Percentiles rank a stretch among this genome's conserved stretches.
phyloP scores from a whole-genome alignment of 2,888 invertebrate species.

The Heliconius sara region DNA sequence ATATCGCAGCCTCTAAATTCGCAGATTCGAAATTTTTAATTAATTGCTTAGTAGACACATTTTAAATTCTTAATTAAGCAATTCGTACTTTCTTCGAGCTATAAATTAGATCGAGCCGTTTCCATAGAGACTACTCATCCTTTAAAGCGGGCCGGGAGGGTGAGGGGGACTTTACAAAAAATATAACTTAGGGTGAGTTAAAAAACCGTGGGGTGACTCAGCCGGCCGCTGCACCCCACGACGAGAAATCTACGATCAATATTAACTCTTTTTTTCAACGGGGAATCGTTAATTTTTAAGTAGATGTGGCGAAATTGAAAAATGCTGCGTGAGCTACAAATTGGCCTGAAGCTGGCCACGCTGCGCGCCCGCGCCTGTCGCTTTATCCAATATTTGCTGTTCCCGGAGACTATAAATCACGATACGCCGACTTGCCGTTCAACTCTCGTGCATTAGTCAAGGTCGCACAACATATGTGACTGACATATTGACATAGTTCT shows the following conservation, averaged over 20 bases:
- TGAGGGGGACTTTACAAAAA: slow-evolving; percentile 79
- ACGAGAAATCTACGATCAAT: slow-evolving; percentile 84
- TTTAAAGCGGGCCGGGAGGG: slow-evolving; percentile 81
- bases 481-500: slow-evolving; percentile 57
- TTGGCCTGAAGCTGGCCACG: slow-evolving; percentile 52
- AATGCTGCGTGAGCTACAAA: slow-evolving; percentile 48
- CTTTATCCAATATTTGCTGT: slow-evolving; percentile 58
- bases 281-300: slow-evolving; percentile 80
- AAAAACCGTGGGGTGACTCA: slow-evolving; percentile 85
- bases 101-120: slow-evolving; percentile 84
- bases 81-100: slow-evolving; percentile 83
- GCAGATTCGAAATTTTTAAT: slow-evolving; percentile 76
- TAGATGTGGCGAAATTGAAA: slow-evolving; percentile 50
- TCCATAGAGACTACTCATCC: slow-evolving; percentile 85
- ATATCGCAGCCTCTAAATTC: slow-evolving; percentile 62
- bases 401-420: slow-evolving; percentile 65
- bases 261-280: slow-evolving; percentile 84
- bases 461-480: slow-evolving; percentile 69
- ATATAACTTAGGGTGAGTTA: slow-evolving; percentile 85
- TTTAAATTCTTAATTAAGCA: slow-evolving; percentile 84
- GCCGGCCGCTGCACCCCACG: slow-evolving; percentile 85
- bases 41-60: slow-evolving; percentile 81
- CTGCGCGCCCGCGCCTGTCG: slow-evolving; percentile 45
- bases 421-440: slow-evolving; percentile 54
- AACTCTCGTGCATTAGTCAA: slow-evolving; percentile 68